A percentile compares a stretch with the other conserved stretches of the same genome.
Evolutionary conservation across 2,797 vertebrate species (phyloP).

Genomic region (Denticeps clupeoides): DNA sequence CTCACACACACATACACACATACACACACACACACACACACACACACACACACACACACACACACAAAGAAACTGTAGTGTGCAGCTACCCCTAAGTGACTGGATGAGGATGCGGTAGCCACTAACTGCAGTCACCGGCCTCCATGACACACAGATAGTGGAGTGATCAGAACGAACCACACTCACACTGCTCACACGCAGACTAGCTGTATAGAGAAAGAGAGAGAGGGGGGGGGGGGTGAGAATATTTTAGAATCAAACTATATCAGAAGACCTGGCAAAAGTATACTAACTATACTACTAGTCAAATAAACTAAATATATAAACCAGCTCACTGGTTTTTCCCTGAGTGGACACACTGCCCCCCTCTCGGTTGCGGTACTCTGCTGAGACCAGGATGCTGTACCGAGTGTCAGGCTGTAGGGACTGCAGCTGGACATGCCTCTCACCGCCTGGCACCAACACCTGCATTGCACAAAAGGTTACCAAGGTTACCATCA

Average conservation of each 20-base stretch:
- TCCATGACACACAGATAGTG: slow-evolving; percentile 67
- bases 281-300: too few species aligned
- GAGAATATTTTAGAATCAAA: too few species aligned
- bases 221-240: not conserved
- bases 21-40: slow-evolving; percentile 5
- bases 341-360: slow-evolving; percentile 57
- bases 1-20: slow-evolving; percentile 13
- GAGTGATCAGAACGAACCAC: slow-evolving; percentile 61
- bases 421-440: slow-evolving; percentile 55
- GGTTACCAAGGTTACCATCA: too few species aligned
- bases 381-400: slow-evolving; percentile 70
- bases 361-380: slow-evolving; percentile 68
- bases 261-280: too few species aligned
- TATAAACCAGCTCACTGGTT: slow-evolving; percentile 57
- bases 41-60: slow-evolving; percentile 11
- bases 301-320: not conserved
- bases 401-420: slow-evolving; percentile 75
- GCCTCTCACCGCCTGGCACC: slow-evolving; percentile 60
- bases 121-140: slow-evolving; percentile 47
- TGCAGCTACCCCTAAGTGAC: slow-evolving; percentile 53
- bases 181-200: slow-evolving; percentile 62
- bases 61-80: not conserved
- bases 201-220: slow-evolving; percentile 46
- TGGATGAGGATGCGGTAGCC: slow-evolving; percentile 60
- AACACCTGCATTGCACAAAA: slow-evolving; percentile 60